Evolutionary conservation across 1,140 invertebrate species (phyloP).

Genomic region (Temnothorax nylanderi): DNA sequence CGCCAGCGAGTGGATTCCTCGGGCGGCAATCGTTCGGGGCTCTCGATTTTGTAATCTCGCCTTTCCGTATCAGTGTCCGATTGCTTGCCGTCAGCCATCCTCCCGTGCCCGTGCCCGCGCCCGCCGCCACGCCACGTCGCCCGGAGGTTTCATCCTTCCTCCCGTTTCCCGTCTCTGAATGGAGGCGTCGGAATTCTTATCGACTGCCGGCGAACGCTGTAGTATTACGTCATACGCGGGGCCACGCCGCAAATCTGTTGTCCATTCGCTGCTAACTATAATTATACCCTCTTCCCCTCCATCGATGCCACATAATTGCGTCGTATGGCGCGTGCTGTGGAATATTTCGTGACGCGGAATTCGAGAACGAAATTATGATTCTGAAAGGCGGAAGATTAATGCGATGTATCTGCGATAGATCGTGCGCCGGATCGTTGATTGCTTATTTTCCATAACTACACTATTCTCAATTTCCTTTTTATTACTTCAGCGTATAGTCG

Average conservation of each 20-base stretch:
- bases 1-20: slow-evolving; percentile 11
- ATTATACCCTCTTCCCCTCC: slow-evolving; percentile 51
- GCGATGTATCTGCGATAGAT: not conserved
- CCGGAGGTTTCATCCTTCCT: slow-evolving; percentile 55
- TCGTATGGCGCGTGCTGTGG: not conserved
- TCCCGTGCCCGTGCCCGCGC: not conserved
- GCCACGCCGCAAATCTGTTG: slow-evolving; percentile 71
- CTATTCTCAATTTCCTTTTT: not conserved
- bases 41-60: slow-evolving; percentile 64
- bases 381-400: not conserved
- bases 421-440: not conserved
- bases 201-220: slow-evolving; percentile 68
- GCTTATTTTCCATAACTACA: not conserved
- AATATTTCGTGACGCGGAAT: slow-evolving; percentile 21
- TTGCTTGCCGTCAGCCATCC: not conserved
- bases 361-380: not conserved
- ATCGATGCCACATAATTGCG: slow-evolving; percentile 9
- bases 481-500: not conserved
- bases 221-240: slow-evolving; percentile 77
- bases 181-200: slow-evolving; percentile 83
- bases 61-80: slow-evolving; percentile 62
- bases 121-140: not conserved
- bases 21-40: slow-evolving; percentile 2
- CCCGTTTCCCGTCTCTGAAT: slow-evolving; percentile 70
- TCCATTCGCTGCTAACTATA: slow-evolving; percentile 47